A percentile compares a stretch with the other conserved stretches of the same genome.
Conservation (phyloP, 2,113 vertebrate genomes). For the Entelurus aequoreus region DNA sequence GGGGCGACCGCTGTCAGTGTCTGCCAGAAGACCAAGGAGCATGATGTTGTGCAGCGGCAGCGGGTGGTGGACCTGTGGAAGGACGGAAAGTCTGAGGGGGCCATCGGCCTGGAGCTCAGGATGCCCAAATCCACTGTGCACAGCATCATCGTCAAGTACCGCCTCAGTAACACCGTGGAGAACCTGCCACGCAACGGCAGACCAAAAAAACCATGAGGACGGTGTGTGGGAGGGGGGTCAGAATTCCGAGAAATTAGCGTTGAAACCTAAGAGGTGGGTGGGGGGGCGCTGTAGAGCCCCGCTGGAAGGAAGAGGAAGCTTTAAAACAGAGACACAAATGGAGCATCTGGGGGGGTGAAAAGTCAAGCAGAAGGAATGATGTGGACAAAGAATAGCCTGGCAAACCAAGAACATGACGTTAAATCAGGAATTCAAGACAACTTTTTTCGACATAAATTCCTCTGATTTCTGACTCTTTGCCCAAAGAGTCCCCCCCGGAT, state of each 20-base stretch:
- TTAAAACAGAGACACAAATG: not conserved
- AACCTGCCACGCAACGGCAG: slow-evolving; percentile 76
- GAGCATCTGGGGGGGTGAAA: slow-evolving; percentile 1
- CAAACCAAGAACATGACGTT: slow-evolving; percentile 30
- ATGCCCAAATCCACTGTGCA: slow-evolving; percentile 81
- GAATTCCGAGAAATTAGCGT: slow-evolving; percentile 9
- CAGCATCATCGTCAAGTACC: slow-evolving; percentile 81
- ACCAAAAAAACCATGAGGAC: slow-evolving; percentile 72
- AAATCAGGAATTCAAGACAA: slow-evolving; percentile 20
- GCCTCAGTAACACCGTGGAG: slow-evolving; percentile 79
- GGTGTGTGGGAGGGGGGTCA: not conserved
- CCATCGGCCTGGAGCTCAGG: slow-evolving; percentile 75
- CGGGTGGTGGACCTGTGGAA: slow-evolving; percentile 81
- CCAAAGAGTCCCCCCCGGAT: slow-evolving; percentile 50
- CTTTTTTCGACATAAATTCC: slow-evolving; percentile 15
- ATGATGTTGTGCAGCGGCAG: slow-evolving; percentile 76
- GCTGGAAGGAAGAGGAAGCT: slow-evolving; percentile 20
- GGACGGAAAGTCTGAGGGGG: slow-evolving; percentile 77
- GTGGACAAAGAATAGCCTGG: not conserved
- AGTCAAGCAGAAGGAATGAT: not conserved
- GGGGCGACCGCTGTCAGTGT: slow-evolving; percentile 42
- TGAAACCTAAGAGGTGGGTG: slow-evolving; percentile 26
- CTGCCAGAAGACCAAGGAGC: slow-evolving; percentile 81
- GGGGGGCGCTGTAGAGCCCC: no score
- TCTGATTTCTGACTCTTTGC: slow-evolving; percentile 19